Evolutionary conservation across 2,113 vertebrate species (phyloP).

Genomic region (Etheostoma cragini): DNA sequence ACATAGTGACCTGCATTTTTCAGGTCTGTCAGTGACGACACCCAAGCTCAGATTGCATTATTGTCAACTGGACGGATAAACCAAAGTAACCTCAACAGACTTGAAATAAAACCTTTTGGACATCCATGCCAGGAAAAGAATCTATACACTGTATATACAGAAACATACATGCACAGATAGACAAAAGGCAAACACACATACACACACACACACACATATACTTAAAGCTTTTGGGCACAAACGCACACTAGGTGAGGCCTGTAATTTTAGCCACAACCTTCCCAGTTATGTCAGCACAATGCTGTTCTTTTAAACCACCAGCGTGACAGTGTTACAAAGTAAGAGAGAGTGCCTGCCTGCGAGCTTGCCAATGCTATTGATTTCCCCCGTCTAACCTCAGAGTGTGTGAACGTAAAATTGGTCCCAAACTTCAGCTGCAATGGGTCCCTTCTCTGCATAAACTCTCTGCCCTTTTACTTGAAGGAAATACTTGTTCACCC

Average conservation of each 20-base stretch:
- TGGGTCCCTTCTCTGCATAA: slow-evolving; percentile 11
- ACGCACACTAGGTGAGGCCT: slow-evolving; percentile 48
- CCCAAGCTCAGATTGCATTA: slow-evolving; percentile 1
- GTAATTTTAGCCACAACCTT: slow-evolving; percentile 58
- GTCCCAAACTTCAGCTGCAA: slow-evolving; percentile 27
- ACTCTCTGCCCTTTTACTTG: slow-evolving; percentile 15
- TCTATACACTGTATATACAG: not conserved
- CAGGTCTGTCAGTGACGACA: not conserved
- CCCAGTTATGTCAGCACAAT: slow-evolving; percentile 48
- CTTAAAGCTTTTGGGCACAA: not conserved
- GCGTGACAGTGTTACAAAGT: slow-evolving; percentile 46
- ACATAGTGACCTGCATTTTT: slow-evolving; percentile 25
- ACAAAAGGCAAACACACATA: not conserved
- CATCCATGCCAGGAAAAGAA: not conserved
- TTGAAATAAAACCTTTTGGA: not conserved
- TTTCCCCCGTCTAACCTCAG: slow-evolving; percentile 38
- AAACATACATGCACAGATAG: not conserved
- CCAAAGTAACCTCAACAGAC: not conserved
- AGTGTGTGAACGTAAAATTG: slow-evolving; percentile 36
- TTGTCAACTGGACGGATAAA: not conserved
- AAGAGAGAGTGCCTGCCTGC: slow-evolving; percentile 19
- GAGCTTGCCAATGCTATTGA: slow-evolving; percentile 50
- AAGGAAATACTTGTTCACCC: slow-evolving; percentile 20
- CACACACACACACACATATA: not conserved
- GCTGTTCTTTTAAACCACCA: slow-evolving; percentile 34